A percentile compares a stretch with the other conserved stretches of the same genome.
Evolutionary conservation across 2,113 vertebrate species (phyloP).

Genomic region (Castor canadensis): DNA sequence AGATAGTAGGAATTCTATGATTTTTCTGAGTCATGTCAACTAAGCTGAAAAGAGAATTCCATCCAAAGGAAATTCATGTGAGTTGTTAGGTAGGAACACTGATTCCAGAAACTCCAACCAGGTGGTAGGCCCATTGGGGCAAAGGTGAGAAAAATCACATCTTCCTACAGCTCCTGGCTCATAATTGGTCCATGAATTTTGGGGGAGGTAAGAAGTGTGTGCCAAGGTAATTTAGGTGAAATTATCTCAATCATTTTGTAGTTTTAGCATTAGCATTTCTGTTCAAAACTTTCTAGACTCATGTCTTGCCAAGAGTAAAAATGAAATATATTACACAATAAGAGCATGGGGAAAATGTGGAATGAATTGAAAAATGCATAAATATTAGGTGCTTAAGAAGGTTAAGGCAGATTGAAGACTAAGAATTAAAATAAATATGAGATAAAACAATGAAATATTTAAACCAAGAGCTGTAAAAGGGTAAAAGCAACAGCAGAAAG

Average conservation of each 20-base stretch:
- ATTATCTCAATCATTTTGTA: background rate
- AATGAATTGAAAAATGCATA: slow-evolving; percentile 23
- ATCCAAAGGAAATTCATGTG: background rate
- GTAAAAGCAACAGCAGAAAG: slow-evolving; percentile 3
- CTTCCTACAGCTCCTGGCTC: background rate
- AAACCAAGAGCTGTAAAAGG: slow-evolving; percentile 25
- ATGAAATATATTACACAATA: slow-evolving; percentile 37
- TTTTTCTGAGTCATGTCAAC: background rate
- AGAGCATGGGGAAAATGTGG: background rate
- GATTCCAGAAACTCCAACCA: background rate
- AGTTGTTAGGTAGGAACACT: background rate
- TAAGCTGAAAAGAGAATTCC: background rate
- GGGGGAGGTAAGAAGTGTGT: background rate
- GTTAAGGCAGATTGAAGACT: slow-evolving; percentile 30
- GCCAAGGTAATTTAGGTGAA: background rate
- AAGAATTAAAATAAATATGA: slow-evolving; percentile 68
- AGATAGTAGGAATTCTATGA: fast-evolving
- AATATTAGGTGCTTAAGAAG: slow-evolving; percentile 9
- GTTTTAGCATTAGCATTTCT: background rate
- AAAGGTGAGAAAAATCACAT: background rate
- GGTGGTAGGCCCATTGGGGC: too few species aligned
- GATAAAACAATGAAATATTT: slow-evolving; percentile 45
- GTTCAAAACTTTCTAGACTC: background rate
- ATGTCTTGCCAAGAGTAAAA: slow-evolving; percentile 35
- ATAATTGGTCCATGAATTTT: too few species aligned